Evolutionary conservation across 2,113 vertebrate species (phyloP), one percentile per base, ranked within the genome.

Genomic region (Pygoscelis antarcticus): DNA sequence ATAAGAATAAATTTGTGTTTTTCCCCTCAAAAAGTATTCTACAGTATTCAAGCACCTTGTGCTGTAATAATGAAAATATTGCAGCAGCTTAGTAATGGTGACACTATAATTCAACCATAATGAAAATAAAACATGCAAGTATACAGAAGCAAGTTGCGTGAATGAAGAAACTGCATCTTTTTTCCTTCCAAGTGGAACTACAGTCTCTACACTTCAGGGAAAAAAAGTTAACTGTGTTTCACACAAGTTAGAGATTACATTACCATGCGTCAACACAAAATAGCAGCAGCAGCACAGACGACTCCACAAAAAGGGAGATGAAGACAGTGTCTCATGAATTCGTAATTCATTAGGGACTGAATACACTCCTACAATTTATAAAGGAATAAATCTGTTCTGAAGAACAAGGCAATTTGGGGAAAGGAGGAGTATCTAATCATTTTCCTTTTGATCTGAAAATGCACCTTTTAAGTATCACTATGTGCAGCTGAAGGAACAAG

Each of bases 361-460:
- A 83, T 52, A 57, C 27, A 65, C 42, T 51, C 55, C 38, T 78
- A 87, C 60, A 90, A 47, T 90, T 71, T 95, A 32, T 83, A 66
- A 84, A 83, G 40, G 55, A 90, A 85, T 77, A 93, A 70, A 80
- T 74, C 16, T 76, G 4, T 72, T 93, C 60, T 40, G 40, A 90
- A 91, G 44, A 95, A 74, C 71, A 95, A 70, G 30, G 16, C 32
- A 65, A n/a, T 55, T 34, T 58, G 22, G 10, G 36, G 17, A 76
- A 94, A 79, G 51, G 12, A 55, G 57, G 32, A 90, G 23, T 57
- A 88, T 46, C 61, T 79, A 64, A 82, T 72, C 2, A 36, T 66
- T 95, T 92, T 88, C 46, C 51, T 81, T 96, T 89, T 94, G 68
- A 86, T 86, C 79, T 92, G 80, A 95, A 92, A 95, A 91, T 29